Conservation (phyloP, 1,140 invertebrate genomes). For the Drosophila varians region DNA sequence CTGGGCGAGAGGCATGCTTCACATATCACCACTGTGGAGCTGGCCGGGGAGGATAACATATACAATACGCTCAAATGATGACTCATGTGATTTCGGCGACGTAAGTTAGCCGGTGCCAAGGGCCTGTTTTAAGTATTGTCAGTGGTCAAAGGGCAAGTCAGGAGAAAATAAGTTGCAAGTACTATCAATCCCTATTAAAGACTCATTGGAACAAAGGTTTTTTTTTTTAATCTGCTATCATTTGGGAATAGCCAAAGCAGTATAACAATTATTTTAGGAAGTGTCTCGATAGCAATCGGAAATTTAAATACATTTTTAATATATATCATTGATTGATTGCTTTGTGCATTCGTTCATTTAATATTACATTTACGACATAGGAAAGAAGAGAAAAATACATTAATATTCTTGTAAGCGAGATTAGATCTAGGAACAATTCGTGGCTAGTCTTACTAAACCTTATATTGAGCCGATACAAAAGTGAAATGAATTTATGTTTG, state of each 20-base stretch:
- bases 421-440: neutral
- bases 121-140: constrained; percentile 57
- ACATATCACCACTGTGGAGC: constrained; percentile 72
- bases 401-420: neutral
- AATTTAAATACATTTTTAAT: neutral
- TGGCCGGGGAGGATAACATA: constrained; percentile 78
- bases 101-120: constrained; percentile 71
- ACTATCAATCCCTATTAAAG: constrained; percentile 15
- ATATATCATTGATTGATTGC: neutral
- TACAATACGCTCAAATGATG: constrained; percentile 84
- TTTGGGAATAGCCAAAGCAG: neutral
- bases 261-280: neutral
- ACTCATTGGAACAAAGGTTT: neutral
- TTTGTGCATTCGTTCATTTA: neutral
- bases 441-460: constrained; percentile 1
- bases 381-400: constrained; percentile 4
- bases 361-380: neutral
- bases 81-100: constrained; percentile 82
- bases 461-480: neutral
- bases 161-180: neutral
- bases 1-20: constrained; percentile 60
- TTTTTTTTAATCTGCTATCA: neutral
- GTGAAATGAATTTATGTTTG: constrained; percentile 38
- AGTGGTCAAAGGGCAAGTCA: constrained; percentile 9
- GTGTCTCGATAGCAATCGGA: neutral